phyloP scores from a whole-genome alignment of 1,140 invertebrate species.

The Drepana arcuata region DNA sequence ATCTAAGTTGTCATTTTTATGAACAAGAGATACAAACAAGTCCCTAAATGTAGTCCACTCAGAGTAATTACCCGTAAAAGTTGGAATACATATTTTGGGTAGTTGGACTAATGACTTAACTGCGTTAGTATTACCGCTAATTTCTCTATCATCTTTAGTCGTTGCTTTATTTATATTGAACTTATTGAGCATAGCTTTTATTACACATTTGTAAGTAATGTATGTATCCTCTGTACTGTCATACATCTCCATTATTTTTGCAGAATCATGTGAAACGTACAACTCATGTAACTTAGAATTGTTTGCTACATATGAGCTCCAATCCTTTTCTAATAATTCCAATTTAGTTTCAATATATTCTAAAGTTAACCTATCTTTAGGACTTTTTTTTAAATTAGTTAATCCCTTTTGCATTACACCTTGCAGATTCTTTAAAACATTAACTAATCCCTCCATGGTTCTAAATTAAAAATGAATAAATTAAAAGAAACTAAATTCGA shows the following conservation, averaged over 20 bases:
- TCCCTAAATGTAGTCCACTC: neutral
- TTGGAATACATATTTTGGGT: neutral
- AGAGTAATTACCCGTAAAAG: neutral
- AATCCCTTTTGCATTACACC: no score
- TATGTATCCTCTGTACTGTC: conserved; percentile 3
- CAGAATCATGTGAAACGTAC: neutral
- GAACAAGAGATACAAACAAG: neutral
- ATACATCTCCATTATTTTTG: conserved; percentile 3
- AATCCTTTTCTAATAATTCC: conserved; percentile 8
- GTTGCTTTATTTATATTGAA: neutral
- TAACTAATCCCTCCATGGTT: no score
- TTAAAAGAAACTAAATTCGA: no score
- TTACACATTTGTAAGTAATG: neutral
- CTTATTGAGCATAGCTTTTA: conserved; percentile 1
- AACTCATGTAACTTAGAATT: conserved; percentile 2
- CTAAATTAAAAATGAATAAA: no score
- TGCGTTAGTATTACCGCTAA: neutral
- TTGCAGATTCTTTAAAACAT: no score
- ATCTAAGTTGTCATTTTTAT: neutral
- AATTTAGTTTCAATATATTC: conserved; percentile 7
- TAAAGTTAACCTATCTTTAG: conserved; percentile 5
- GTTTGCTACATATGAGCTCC: conserved; percentile 3
- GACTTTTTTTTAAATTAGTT: conserved; percentile 6
- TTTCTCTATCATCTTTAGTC: neutral
- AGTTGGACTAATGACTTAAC: neutral